Conservation (phyloP, 2,888 invertebrate genomes). For the Rhagophthalmus giganteus region DNA sequence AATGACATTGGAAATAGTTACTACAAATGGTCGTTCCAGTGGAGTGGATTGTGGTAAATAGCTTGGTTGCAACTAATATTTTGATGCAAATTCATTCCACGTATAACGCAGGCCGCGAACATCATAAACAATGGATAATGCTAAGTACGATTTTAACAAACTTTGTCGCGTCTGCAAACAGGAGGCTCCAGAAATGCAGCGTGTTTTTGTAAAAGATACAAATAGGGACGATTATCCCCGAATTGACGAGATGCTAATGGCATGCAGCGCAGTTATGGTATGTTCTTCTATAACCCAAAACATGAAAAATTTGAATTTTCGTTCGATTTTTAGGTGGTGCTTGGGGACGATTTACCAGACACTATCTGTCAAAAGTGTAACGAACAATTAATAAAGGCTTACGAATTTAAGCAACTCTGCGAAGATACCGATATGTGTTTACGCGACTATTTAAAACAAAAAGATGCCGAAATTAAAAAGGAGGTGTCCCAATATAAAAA, state of each 20-base stretch:
- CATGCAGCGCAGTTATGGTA: conserved; percentile 55
- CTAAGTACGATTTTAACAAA: conserved; percentile 46
- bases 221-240: conserved; percentile 49
- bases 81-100: neutral
- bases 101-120: conserved; percentile 1
- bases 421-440: conserved; percentile 48
- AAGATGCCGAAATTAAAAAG: conserved; percentile 28
- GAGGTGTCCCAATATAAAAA: neutral
- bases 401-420: conserved; percentile 50
- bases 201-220: conserved; percentile 48
- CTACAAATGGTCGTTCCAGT: conserved; percentile 40
- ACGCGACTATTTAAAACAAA: conserved; percentile 43
- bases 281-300: conserved; percentile 5
- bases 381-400: conserved; percentile 49
- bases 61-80: conserved; percentile 33
- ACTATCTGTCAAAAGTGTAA: conserved; percentile 51
- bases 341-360: conserved; percentile 50
- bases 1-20: neutral
- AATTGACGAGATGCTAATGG: conserved; percentile 58
- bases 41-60: conserved; percentile 51
- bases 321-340: conserved; percentile 52
- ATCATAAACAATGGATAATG: conserved; percentile 43
- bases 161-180: conserved; percentile 54
- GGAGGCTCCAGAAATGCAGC: conserved; percentile 48
- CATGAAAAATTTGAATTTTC: too few relatives aligned